phyloP scores from a whole-genome alignment of 2,113 vertebrate species.

The Silurus glanis region DNA sequence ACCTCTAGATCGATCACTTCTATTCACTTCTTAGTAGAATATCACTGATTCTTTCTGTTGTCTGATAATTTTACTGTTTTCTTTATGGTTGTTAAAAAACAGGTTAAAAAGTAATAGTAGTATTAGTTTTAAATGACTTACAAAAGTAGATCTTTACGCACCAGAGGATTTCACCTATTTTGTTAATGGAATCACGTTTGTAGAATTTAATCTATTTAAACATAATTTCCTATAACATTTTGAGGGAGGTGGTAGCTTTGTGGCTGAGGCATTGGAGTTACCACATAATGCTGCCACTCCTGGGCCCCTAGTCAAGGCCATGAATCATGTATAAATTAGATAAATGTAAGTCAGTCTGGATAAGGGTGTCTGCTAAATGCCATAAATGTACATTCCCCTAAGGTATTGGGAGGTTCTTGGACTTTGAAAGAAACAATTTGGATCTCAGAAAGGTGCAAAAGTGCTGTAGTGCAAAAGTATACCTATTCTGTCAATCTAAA shows the following conservation, averaged over 20 bases:
- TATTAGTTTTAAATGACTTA: neutral
- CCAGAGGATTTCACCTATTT: neutral
- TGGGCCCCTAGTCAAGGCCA: too few relatives aligned
- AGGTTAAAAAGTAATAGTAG: neutral
- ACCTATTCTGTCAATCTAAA: neutral
- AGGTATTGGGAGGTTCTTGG: neutral
- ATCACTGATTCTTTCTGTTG: neutral
- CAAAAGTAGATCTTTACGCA: neutral
- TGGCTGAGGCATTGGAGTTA: too few relatives aligned
- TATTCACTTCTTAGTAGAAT: neutral
- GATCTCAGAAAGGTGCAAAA: neutral
- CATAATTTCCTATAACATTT: neutral
- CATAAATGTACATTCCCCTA: neutral
- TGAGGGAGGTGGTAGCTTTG: too few relatives aligned
- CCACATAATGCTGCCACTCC: too few relatives aligned
- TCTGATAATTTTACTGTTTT: neutral
- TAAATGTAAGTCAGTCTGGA: too few relatives aligned
- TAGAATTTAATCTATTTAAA: neutral
- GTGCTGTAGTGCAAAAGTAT: neutral
- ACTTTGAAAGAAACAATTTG: neutral
- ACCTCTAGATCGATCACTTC: neutral
- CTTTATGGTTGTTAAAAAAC: neutral
- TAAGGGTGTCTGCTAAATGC: too few relatives aligned
- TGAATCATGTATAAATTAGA: too few relatives aligned
- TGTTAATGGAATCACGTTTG: neutral